These are phyloP conservation scores for Mionectes olivaceus DNA, from an alignment of 2,797 vertebrate species.

Conservation along the genomic window DNA sequence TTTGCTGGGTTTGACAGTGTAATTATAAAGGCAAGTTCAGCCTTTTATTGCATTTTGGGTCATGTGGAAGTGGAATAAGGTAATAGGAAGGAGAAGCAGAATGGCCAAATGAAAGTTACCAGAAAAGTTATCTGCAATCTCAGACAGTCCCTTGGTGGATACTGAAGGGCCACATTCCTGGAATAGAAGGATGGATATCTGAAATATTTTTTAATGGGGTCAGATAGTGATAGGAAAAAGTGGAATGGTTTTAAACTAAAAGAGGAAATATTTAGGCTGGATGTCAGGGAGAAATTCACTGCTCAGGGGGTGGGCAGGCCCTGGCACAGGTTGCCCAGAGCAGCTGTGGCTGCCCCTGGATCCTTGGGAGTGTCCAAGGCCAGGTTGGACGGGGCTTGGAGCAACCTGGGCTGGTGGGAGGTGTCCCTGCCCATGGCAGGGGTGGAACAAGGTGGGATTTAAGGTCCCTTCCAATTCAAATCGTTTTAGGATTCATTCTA, in stretches of 20 bases:
- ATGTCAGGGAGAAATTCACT: neutral
- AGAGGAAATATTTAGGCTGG: neutral
- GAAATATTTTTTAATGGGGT: neutral
- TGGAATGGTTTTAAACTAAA: neutral
- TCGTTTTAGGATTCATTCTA: neutral
- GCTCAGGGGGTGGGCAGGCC: neutral
- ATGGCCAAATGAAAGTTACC: neutral
- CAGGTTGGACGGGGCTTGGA: neutral
- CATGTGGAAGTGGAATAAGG: neutral
- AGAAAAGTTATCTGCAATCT: neutral
- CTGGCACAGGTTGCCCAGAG: neutral
- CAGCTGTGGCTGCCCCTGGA: neutral
- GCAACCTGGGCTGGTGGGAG: neutral
- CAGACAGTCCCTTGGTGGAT: neutral
- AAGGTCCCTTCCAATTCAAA: accelerated
- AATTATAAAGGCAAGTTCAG: neutral
- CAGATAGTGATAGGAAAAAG: neutral
- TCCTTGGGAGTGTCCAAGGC: neutral
- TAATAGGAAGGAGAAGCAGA: neutral
- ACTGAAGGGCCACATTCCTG: neutral
- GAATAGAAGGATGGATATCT: neutral
- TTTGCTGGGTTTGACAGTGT: neutral
- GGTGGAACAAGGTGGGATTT: accelerated
- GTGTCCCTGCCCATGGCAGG: neutral
- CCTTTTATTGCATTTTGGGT: neutral